phyloP scores from a whole-genome alignment of 1,140 invertebrate species.

The Macrostomum lignano region DNA sequence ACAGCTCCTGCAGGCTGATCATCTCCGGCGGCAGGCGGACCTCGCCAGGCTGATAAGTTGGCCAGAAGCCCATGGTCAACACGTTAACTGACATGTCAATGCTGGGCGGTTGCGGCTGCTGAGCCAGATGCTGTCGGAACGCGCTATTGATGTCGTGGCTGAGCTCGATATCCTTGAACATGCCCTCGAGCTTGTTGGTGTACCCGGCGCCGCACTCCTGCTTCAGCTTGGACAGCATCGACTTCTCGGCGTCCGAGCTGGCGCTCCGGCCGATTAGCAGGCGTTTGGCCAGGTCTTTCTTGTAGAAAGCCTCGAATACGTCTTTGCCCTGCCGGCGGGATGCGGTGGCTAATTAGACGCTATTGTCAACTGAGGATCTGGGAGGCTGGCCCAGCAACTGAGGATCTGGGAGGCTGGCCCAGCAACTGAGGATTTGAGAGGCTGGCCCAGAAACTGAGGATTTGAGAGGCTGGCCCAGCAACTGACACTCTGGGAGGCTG shows the following conservation, averaged over 20 bases:
- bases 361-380: neutral
- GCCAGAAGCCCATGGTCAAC: constrained; percentile 94
- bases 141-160: constrained; percentile 73
- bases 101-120: neutral
- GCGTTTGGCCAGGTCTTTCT: constrained; percentile 84
- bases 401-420: too few relatives aligned
- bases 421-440: too few relatives aligned
- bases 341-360: too few relatives aligned
- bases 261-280: constrained; percentile 84
- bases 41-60: constrained; percentile 60
- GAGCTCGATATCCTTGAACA: constrained; percentile 99
- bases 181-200: constrained; percentile 83
- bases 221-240: constrained; percentile 92
- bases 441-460: too few relatives aligned
- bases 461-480: too few relatives aligned
- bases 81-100: constrained; percentile 81
- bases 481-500: too few relatives aligned
- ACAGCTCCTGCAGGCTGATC: constrained; percentile 68
- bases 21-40: constrained; percentile 36
- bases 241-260: constrained; percentile 90
- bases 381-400: too few relatives aligned
- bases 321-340: constrained; percentile 59
- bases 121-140: constrained; percentile 71
- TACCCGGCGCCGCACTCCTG: constrained; percentile 93
- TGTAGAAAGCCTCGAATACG: constrained; percentile 98